Evolutionary conservation across 2,113 vertebrate genomes (phyloP), one percentile per base, ranked within the genome.

Genomic region (Tursiops truncatus): DNA sequence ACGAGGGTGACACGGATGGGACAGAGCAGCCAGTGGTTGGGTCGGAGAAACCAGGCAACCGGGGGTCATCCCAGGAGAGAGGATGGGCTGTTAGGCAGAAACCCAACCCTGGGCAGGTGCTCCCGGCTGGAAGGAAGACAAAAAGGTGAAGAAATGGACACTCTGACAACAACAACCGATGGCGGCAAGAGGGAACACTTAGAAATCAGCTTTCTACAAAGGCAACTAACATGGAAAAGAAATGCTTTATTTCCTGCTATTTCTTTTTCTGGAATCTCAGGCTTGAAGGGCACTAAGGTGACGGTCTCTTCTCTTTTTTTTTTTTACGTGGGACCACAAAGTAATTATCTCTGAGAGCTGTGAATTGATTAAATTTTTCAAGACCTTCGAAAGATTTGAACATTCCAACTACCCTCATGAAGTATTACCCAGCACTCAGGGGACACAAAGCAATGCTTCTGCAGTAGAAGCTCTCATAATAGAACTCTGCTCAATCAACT

Each of bases 341-440:
- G 93, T 89, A 76, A 92, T 33, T 33, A 76, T 26, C 33, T 96
- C 38, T 10, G 10, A 76, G 71, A 81, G 13, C 26, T 21, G 18
- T 50, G 67, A 73, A 82, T 7, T 50, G 65, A 82, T n/a, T 47
- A 25, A 85, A 33, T 31, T 91, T 80, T 81, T 67, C 60, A 62
- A 90, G 76, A 33, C 44, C 47, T 17, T 44, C 36, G n/a, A 76
- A 83, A 92, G 70, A 50, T 50, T 2, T 21, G 31, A 87, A 53
- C 10, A 67, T 53, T 86, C 67, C 85, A 60, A n/a, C 50, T 63
- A n/a, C 70, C 67, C 70, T 33, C 82, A 2, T 0, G 63, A 79
- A 14, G 10, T 15, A 41, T 50, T 3, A 12, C 67, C 58, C 6
- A 38, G 56, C 28, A 5, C 28, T 26, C 0, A 0, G 6, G 18